A percentile compares a stretch with the other conserved stretches of the same genome.
Evolutionary conservation across 2,888 invertebrate genomes (phyloP).

Genomic region (Strigamia crassipes): DNA sequence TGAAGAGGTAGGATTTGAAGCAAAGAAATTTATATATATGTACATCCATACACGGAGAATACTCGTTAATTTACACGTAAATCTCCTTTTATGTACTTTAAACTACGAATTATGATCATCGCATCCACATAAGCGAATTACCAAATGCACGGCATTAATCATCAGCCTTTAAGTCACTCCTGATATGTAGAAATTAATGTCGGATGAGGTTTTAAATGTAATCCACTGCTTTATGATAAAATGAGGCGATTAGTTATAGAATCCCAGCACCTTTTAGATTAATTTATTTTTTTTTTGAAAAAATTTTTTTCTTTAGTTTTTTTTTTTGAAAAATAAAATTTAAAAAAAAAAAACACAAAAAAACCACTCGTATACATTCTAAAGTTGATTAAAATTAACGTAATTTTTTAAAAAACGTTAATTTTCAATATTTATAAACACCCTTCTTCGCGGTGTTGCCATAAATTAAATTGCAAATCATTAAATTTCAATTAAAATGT

Average conservation of each 20-base stretch:
- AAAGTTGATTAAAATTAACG: no score
- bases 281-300: no score
- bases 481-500: slow-evolving; percentile 28
- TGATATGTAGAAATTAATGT: background rate
- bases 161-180: slow-evolving; percentile 8
- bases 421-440: background rate
- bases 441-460: background rate
- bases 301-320: background rate
- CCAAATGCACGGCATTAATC: slow-evolving; percentile 3
- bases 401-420: no score
- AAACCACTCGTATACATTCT: no score
- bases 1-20: slow-evolving; percentile 32
- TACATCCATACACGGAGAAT: background rate
- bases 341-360: no score
- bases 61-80: background rate
- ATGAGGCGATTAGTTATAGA: background rate
- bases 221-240: background rate
- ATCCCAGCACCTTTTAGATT: background rate
- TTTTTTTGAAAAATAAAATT: no score
- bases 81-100: slow-evolving; percentile 3
- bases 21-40: slow-evolving; percentile 18
- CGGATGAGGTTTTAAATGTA: background rate
- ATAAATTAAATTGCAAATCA: slow-evolving; percentile 12
- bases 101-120: slow-evolving; percentile 12
- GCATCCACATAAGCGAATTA: background rate